Evolutionary conservation across 2,888 invertebrate species (phyloP).

Genomic region (Cordilura impudica): DNA sequence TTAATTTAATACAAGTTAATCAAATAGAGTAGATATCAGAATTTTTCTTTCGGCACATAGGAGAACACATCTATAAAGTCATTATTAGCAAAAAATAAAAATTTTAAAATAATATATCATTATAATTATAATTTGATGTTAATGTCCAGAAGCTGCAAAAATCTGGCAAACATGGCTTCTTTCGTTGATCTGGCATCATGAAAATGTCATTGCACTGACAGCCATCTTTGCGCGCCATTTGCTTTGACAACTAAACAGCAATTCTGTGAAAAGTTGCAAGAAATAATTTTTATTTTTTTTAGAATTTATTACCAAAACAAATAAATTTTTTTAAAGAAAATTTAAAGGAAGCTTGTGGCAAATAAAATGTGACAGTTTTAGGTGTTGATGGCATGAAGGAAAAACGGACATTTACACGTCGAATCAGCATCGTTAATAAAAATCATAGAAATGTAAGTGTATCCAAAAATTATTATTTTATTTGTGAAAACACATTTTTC

Average conservation of each 20-base stretch:
- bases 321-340: neutral
- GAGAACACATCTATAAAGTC: no score
- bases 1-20: no score
- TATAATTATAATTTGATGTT: no score
- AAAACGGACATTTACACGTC: neutral
- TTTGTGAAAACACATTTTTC: neutral
- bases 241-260: constrained; percentile 61
- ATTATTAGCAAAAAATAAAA: no score
- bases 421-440: neutral
- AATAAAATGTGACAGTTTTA: neutral
- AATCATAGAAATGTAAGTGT: neutral
- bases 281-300: neutral
- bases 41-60: no score
- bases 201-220: constrained; percentile 55
- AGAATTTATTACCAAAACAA: neutral
- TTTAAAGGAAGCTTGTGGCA: neutral
- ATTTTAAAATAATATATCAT: no score
- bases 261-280: neutral
- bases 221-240: constrained; percentile 65
- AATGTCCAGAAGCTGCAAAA: no score
- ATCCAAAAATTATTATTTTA: neutral
- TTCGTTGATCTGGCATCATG: neutral
- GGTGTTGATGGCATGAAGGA: neutral
- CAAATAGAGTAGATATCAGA: no score
- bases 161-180: no score